Evolutionary conservation across 2,797 vertebrate genomes (phyloP).

Genomic region (Sebastes hubbsi): DNA sequence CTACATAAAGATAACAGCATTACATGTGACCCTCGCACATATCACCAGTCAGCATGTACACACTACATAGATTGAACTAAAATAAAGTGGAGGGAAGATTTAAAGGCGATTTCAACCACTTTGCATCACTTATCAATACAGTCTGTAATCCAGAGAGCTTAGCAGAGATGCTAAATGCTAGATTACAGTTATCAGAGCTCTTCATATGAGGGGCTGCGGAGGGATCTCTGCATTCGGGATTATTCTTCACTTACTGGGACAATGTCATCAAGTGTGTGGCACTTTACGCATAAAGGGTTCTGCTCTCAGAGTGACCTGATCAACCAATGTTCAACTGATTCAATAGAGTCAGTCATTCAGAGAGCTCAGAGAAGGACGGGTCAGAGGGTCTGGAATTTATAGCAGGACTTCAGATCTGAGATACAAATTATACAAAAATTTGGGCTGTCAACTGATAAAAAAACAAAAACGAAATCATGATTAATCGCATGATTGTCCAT

Average conservation of each 20-base stretch:
- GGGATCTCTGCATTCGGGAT: conserved; percentile 40
- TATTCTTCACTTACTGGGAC: conserved; percentile 44
- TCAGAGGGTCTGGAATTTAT: neutral
- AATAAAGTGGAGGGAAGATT: conserved; percentile 38
- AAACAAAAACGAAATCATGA: too few species aligned
- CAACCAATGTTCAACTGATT: neutral
- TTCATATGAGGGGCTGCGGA: conserved; percentile 29
- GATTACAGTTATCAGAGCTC: conserved; percentile 64
- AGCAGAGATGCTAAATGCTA: conserved; percentile 67
- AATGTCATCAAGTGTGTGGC: conserved; percentile 31
- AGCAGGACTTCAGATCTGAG: neutral
- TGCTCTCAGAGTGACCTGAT: neutral
- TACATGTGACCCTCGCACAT: conserved; percentile 43
- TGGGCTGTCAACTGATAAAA: too few species aligned
- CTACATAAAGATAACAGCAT: conserved; percentile 31
- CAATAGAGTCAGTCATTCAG: neutral
- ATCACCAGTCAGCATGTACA: conserved; percentile 10
- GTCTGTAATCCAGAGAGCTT: conserved; percentile 70
- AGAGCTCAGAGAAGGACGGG: neutral
- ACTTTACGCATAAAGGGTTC: neutral
- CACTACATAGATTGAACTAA: conserved; percentile 12
- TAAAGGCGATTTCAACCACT: conserved; percentile 61
- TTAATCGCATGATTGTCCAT: too few species aligned
- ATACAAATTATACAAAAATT: neutral
- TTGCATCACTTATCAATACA: conserved; percentile 64